phyloP scores from a whole-genome alignment of 2,113 vertebrate species.

The Morone saxatilis region DNA sequence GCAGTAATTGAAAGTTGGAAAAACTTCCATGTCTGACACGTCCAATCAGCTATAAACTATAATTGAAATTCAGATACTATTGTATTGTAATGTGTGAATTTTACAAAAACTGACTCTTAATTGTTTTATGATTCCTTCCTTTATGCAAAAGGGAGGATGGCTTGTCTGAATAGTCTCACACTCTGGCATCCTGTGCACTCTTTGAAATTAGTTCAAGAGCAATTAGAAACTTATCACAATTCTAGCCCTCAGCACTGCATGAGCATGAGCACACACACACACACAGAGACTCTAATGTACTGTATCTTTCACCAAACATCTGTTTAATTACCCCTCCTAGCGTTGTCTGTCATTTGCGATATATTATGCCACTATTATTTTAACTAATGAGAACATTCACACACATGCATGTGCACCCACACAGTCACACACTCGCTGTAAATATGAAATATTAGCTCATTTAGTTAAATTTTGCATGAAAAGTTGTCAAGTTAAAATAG shows the following conservation, averaged over 20 bases:
- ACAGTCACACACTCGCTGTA: neutral
- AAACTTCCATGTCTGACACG: neutral
- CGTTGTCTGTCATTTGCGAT: constrained; percentile 58
- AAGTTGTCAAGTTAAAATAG: constrained; percentile 10
- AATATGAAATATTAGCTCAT: constrained; percentile 15
- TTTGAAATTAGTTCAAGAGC: constrained; percentile 61
- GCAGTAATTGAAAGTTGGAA: neutral
- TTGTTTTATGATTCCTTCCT: constrained; percentile 31
- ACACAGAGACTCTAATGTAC: constrained; percentile 22
- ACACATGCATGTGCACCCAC: neutral
- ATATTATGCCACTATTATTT: constrained; percentile 62
- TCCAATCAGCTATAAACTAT: neutral
- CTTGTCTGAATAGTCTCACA: constrained; percentile 16
- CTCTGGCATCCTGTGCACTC: constrained; percentile 37
- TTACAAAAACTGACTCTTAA: neutral
- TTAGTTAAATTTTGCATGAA: constrained; percentile 19
- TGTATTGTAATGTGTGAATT: constrained; percentile 8
- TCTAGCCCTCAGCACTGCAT: constrained; percentile 30
- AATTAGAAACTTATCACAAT: constrained; percentile 61
- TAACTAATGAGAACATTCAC: constrained; percentile 60
- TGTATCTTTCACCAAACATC: constrained; percentile 67
- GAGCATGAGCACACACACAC: neutral
- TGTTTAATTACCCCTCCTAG: constrained; percentile 65
- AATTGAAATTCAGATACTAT: constrained; percentile 10
- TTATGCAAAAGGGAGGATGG: constrained; percentile 24